A percentile compares a stretch with the other conserved stretches of the same genome.
These are phyloP conservation scores for Antitype chi DNA, from an alignment of 2,888 invertebrate species.

Conservation along the genomic window DNA sequence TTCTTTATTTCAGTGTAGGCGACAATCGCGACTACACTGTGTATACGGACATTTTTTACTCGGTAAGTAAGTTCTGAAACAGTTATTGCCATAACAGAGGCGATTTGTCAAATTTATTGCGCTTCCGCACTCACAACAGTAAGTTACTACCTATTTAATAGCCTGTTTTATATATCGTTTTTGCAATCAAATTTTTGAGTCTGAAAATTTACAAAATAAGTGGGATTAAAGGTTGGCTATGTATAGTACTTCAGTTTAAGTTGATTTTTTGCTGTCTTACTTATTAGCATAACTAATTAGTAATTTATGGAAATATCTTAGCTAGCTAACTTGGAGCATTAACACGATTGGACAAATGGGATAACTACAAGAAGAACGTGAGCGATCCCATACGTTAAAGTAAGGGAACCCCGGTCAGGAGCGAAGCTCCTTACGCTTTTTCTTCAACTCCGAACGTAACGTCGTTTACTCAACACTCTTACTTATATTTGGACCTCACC, in stretches of 20 bases:
- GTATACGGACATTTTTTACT: conserved; percentile 67
- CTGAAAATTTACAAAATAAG: conserved; percentile 23
- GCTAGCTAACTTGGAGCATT: neutral
- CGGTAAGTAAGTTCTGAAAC: conserved; percentile 73
- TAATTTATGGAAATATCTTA: neutral
- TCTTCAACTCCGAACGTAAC: no score
- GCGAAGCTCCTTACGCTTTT: no score
- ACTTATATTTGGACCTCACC: no score
- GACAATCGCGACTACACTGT: conserved; percentile 52
- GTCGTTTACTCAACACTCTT: no score
- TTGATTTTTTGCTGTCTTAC: neutral
- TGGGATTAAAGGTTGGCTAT: neutral
- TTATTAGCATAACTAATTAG: neutral
- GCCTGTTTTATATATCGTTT: conserved; percentile 66
- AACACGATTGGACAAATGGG: neutral
- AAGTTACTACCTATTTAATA: conserved; percentile 74
- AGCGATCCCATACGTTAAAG: no score
- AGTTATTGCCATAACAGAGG: conserved; percentile 76
- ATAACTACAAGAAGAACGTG: neutral
- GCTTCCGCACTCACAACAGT: conserved; percentile 69
- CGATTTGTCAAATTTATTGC: conserved; percentile 78
- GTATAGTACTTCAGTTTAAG: neutral
- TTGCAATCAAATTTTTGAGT: conserved; percentile 63
- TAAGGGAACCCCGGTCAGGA: no score
- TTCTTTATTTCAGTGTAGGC: conserved; percentile 46